Percentiles rank a stretch among this genome's conserved stretches.
Evolutionary conservation across 1,140 invertebrate genomes (phyloP).

Genomic region (Drosophila sp.): DNA sequence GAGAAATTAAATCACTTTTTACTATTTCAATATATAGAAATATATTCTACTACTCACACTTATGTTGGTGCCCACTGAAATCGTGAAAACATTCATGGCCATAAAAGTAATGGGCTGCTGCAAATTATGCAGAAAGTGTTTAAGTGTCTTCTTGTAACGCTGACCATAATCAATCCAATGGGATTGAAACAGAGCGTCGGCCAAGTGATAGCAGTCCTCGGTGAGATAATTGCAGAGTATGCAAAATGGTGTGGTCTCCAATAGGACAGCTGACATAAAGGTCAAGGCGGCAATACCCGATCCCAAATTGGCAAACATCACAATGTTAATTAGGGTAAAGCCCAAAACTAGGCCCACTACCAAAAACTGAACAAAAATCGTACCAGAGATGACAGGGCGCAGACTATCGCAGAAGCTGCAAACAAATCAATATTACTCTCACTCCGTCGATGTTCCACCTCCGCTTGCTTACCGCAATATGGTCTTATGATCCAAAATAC

Average conservation of each 20-base stretch:
- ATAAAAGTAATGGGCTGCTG: constrained; percentile 65
- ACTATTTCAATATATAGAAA: neutral
- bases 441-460: no score
- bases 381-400: constrained; percentile 63
- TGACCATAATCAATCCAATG: constrained; percentile 58
- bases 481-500: constrained; percentile 55
- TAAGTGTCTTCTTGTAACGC: constrained; percentile 52
- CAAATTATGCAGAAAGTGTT: constrained; percentile 56
- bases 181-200: constrained; percentile 58
- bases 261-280: constrained; percentile 55
- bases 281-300: constrained; percentile 54
- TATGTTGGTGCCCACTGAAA: constrained; percentile 68
- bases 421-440: neutral
- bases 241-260: constrained; percentile 67
- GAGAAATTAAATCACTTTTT: neutral
- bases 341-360: constrained; percentile 62
- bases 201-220: constrained; percentile 52
- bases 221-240: constrained; percentile 64
- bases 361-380: constrained; percentile 69
- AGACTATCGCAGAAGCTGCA: constrained; percentile 54
- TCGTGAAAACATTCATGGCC: constrained; percentile 61
- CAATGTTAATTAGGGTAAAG: constrained; percentile 65
- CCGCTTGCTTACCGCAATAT: constrained; percentile 44
- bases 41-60: constrained; percentile 36
- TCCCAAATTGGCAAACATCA: constrained; percentile 54